Evolutionary conservation across 1,140 invertebrate genomes (phyloP).

Genomic region (Gonioctena quinquepunctata): DNA sequence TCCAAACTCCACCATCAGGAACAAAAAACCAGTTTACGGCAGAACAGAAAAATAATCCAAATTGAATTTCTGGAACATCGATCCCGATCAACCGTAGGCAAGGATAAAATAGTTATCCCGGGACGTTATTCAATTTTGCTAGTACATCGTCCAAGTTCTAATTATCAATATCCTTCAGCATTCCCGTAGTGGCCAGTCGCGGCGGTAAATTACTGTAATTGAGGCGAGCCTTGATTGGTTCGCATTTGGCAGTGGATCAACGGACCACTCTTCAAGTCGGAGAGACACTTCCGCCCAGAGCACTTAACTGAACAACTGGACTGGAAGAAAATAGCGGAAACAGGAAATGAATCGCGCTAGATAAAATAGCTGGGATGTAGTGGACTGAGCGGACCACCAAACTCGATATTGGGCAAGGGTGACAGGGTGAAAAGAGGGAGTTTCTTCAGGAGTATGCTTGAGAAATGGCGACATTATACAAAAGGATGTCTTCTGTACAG

Average conservation of each 20-base stretch:
- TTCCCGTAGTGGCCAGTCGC: slow-evolving; percentile 1
- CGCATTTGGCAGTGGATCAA: neutral
- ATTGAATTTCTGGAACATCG: too few species aligned
- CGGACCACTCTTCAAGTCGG: slow-evolving; percentile 15
- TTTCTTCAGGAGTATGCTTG: too few species aligned
- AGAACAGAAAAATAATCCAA: too few species aligned
- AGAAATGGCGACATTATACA: too few species aligned
- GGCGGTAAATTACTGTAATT: slow-evolving; percentile 31
- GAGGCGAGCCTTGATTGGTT: slow-evolving; percentile 25
- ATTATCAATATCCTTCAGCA: slow-evolving; percentile 9
- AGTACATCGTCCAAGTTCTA: neutral
- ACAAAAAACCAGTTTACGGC: too few species aligned
- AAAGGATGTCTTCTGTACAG: too few species aligned
- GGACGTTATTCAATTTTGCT: too few species aligned
- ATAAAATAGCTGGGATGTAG: slow-evolving; percentile 24
- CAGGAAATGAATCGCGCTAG: slow-evolving; percentile 33
- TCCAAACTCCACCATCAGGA: too few species aligned
- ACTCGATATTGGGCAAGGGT: too few species aligned
- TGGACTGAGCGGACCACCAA: neutral
- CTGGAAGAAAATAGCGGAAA: slow-evolving; percentile 32
- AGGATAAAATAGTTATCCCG: too few species aligned
- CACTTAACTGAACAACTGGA: slow-evolving; percentile 32
- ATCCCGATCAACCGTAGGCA: too few species aligned
- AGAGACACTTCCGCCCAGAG: slow-evolving; percentile 17
- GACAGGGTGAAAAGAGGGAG: too few species aligned